Evolutionary conservation across 2,888 invertebrate genomes (phyloP).

Genomic region (Cerastis leucographa): DNA sequence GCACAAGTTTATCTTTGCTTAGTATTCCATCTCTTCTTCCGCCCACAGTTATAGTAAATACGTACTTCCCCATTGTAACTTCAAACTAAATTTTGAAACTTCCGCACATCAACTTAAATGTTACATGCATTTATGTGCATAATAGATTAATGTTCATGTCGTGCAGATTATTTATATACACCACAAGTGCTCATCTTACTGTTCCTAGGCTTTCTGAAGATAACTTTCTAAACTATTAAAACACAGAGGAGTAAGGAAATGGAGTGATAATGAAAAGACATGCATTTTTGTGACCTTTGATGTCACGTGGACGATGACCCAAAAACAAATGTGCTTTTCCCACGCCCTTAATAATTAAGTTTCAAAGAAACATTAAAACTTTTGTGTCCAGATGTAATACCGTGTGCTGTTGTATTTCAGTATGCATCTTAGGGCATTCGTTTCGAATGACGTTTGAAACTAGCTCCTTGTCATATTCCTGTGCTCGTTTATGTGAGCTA

Average conservation of each 20-base stretch:
- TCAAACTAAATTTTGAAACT: conserved; percentile 8
- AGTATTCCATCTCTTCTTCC: background rate
- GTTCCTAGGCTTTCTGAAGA: conserved; percentile 70
- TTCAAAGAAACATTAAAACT: background rate
- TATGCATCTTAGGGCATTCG: background rate
- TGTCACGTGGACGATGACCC: no score
- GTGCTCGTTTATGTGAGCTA: background rate
- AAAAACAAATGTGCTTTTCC: background rate
- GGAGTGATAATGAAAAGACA: conserved; percentile 5
- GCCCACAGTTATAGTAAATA: background rate
- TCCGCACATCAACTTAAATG: conserved; percentile 45
- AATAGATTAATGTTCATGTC: conserved; percentile 62
- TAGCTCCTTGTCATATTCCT: background rate
- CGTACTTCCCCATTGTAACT: conserved; percentile 28
- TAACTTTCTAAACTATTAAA: conserved; percentile 40
- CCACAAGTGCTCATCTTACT: conserved; percentile 74
- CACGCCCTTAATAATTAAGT: background rate
- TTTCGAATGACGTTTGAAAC: background rate
- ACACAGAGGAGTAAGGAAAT: conserved; percentile 37
- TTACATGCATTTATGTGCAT: conserved; percentile 60
- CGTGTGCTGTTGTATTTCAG: background rate
- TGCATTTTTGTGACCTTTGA: background rate
- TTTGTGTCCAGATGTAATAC: background rate
- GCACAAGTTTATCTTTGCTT: background rate
- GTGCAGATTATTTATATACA: conserved; percentile 66